These are phyloP conservation scores for Ptilonorhynchus violaceus DNA, from an alignment of 2,113 vertebrate species.

Conservation along the genomic window DNA sequence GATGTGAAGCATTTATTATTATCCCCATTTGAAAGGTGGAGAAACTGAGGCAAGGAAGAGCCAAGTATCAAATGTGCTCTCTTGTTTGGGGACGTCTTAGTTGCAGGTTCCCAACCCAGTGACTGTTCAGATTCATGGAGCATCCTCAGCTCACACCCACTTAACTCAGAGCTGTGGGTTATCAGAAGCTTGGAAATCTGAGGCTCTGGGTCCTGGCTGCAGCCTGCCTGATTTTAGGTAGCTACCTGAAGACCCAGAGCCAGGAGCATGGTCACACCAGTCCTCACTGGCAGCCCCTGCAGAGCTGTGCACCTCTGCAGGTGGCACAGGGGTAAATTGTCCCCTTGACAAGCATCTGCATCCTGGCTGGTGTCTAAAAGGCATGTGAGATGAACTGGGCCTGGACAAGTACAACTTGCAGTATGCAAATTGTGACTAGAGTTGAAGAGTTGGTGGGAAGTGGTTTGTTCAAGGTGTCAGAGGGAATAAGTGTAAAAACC, in stretches of 20 bases:
- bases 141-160: not conserved
- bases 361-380: not conserved
- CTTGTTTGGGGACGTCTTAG: not conserved
- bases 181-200: not conserved
- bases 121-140: not conserved
- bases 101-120: not conserved
- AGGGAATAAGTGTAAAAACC: not conserved
- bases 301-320: not conserved
- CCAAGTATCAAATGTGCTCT: not conserved
- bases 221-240: not conserved
- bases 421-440: not conserved
- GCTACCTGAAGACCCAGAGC: not conserved
- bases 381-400: not conserved
- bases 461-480: not conserved
- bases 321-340: fast-evolving
- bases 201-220: not conserved
- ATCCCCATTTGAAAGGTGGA: not conserved
- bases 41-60: not conserved
- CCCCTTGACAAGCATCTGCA: not conserved
- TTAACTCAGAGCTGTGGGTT: not conserved
- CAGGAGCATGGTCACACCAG: fast-evolving
- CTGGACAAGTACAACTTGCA: not conserved
- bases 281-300: not conserved
- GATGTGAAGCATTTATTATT: not conserved
- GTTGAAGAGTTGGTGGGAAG: not conserved